phyloP scores from a whole-genome alignment of 2,888 invertebrate species.

The Spodoptera picta region DNA sequence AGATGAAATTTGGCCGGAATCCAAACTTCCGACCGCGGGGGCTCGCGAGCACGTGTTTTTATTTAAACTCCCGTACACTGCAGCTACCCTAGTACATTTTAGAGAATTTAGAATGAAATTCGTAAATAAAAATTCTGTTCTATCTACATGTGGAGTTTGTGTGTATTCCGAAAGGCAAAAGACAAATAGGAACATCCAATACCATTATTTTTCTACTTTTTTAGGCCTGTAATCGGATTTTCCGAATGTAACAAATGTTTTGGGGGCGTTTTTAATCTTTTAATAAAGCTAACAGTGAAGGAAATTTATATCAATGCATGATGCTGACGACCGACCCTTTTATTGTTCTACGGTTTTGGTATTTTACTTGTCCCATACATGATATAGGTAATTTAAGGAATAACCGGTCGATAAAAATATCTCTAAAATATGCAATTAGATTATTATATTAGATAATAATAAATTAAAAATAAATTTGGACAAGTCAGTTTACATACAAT shows the following conservation, averaged over 20 bases:
- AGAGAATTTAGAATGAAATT: constrained; percentile 42
- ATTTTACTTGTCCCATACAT: too few species aligned
- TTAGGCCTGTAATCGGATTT: constrained; percentile 6
- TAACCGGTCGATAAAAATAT: too few species aligned
- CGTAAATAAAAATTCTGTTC: constrained; percentile 37
- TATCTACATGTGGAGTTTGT: constrained; percentile 11
- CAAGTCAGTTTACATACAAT: too few species aligned
- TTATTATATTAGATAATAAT: too few species aligned
- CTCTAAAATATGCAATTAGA: too few species aligned
- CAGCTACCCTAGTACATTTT: constrained; percentile 42
- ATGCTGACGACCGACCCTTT: not conserved
- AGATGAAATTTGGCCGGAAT: constrained; percentile 64
- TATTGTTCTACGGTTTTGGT: too few species aligned
- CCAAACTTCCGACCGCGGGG: constrained; percentile 59
- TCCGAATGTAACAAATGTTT: not conserved
- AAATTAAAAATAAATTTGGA: too few species aligned
- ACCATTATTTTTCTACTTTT: constrained; percentile 2
- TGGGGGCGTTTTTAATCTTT: not conserved
- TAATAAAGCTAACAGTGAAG: not conserved
- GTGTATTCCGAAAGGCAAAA: constrained; percentile 1
- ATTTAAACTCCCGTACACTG: constrained; percentile 53
- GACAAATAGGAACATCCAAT: constrained; percentile 2
- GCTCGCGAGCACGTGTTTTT: constrained; percentile 54
- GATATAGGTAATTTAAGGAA: too few species aligned
- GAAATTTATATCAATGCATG: too few species aligned